A percentile compares a stretch with the other conserved stretches of the same genome.
Evolutionary conservation across 2,797 vertebrate genomes (phyloP).

Genomic region (Gymnocypris eckloni): DNA sequence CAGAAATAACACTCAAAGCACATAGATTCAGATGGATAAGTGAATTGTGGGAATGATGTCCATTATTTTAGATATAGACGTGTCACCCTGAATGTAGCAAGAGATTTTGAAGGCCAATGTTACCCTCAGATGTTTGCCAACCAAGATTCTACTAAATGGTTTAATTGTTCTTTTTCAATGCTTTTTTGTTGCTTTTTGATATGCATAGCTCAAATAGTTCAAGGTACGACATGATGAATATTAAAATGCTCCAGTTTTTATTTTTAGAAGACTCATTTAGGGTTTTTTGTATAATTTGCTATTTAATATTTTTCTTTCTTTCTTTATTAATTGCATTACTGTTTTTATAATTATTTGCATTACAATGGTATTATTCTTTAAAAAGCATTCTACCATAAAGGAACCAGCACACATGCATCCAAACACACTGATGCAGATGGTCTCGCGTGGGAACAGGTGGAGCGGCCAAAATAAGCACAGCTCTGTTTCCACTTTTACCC

Average conservation of each 20-base stretch:
- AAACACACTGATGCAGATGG: not conserved
- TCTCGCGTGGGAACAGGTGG: slow-evolving; percentile 49
- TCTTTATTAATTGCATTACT: slow-evolving; percentile 4
- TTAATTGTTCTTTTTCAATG: not conserved
- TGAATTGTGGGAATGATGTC: not conserved
- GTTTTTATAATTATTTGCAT: slow-evolving; percentile 15
- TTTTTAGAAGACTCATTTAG: not conserved
- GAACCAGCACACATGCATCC: slow-evolving; percentile 17
- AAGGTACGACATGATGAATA: not conserved
- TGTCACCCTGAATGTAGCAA: slow-evolving; percentile 10
- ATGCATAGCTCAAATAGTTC: not conserved
- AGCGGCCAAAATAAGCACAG: slow-evolving; percentile 50
- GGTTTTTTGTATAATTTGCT: not conserved
- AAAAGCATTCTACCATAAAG: not conserved
- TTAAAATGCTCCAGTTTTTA: not conserved
- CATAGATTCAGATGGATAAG: not conserved
- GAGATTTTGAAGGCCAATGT: not conserved
- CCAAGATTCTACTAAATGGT: not conserved
- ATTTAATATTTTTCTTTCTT: not conserved
- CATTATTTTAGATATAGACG: not conserved
- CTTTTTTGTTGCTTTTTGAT: not conserved
- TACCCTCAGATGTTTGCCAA: not conserved
- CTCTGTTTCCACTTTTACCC: slow-evolving; percentile 33
- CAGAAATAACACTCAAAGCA: slow-evolving; percentile 16
- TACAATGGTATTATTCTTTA: slow-evolving; percentile 1